These are phyloP conservation scores for Electrophaes corylata DNA, from an alignment of 2,888 invertebrate genomes.

Conservation along the genomic window DNA sequence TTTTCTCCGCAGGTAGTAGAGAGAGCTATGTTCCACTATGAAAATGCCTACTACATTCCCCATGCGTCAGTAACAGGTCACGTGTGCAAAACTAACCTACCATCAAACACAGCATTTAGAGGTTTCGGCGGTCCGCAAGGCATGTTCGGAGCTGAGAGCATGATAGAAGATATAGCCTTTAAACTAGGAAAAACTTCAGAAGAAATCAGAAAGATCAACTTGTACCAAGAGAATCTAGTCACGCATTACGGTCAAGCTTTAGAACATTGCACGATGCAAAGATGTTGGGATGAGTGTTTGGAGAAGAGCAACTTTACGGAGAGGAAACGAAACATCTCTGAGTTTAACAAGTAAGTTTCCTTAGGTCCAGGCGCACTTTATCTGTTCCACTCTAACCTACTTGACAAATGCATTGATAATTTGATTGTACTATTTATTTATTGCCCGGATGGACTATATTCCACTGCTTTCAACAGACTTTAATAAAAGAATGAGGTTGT, in stretches of 20 bases:
- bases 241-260: slow-evolving; percentile 92
- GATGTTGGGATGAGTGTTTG: slow-evolving; percentile 92
- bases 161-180: slow-evolving; percentile 90
- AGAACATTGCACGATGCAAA: slow-evolving; percentile 87
- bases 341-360: slow-evolving; percentile 89
- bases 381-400: too few species aligned
- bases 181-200: slow-evolving; percentile 86
- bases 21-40: slow-evolving; percentile 92
- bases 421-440: too few species aligned
- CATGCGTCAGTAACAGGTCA: slow-evolving; percentile 88
- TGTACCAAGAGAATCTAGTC: slow-evolving; percentile 90
- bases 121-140: slow-evolving; percentile 97
- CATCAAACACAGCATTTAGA: slow-evolving; percentile 96
- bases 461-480: too few species aligned
- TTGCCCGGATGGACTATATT: too few species aligned
- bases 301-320: slow-evolving; percentile 86
- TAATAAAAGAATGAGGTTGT: too few species aligned
- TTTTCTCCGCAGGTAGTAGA: slow-evolving; percentile 87
- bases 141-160: slow-evolving; percentile 93
- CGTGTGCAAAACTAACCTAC: slow-evolving; percentile 94
- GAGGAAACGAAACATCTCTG: slow-evolving; percentile 83
- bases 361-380: too few species aligned
- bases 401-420: too few species aligned
- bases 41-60: slow-evolving; percentile 93
- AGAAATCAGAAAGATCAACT: slow-evolving; percentile 88